Conservation (phyloP, 1,140 invertebrate species). For the Euglossa dilemma region DNA sequence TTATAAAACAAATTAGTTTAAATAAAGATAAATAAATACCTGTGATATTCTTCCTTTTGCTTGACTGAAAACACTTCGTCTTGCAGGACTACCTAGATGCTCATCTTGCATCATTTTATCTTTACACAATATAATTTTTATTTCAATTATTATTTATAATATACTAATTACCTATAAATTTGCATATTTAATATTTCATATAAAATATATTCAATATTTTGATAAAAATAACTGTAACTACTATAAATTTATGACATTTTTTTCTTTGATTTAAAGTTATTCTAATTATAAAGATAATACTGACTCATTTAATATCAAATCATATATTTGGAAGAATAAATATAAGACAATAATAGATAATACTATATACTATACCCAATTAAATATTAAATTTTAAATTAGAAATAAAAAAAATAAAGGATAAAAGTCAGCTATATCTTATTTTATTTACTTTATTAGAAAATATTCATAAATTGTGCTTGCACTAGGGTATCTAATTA, state of each 20-base stretch:
- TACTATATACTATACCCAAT: not conserved
- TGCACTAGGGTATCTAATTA: not conserved
- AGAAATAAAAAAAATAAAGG: not conserved
- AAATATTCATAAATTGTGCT: not conserved
- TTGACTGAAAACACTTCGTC: conserved; percentile 77
- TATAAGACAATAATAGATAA: not conserved
- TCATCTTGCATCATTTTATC: conserved; percentile 82
- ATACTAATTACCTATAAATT: not conserved
- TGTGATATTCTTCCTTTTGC: conserved; percentile 78
- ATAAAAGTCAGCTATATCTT: not conserved
- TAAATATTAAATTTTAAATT: not conserved
- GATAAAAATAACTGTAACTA: not conserved
- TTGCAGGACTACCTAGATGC: conserved; percentile 77
- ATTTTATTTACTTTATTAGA: not conserved
- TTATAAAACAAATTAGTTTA: not conserved
- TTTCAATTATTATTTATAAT: not conserved
- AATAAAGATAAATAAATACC: conserved; percentile 63
- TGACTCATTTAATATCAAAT: not conserved
- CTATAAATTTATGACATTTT: not conserved
- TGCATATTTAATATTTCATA: not conserved
- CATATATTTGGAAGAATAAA: not conserved
- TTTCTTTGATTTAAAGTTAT: not conserved
- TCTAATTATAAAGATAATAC: not conserved
- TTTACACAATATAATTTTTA: conserved; percentile 36
- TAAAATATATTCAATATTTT: not conserved